These are phyloP conservation scores for Myzus persicae DNA, from an alignment of 1,140 invertebrate genomes.

Conservation along the genomic window DNA sequence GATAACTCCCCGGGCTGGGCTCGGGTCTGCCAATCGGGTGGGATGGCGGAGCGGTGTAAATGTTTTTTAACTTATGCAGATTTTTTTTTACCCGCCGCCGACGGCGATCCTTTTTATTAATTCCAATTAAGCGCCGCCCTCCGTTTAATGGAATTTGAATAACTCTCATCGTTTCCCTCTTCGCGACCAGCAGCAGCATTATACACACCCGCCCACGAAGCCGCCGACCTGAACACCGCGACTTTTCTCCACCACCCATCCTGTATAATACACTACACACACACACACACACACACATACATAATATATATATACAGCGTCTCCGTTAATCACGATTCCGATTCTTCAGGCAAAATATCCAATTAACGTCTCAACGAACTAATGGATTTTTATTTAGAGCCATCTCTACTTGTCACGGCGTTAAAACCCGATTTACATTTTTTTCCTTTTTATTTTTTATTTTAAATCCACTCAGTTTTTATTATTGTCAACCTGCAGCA, in stretches of 20 bases:
- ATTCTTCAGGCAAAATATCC: conserved; percentile 57
- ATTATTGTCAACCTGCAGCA: conserved; percentile 55
- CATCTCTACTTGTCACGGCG: conserved; percentile 50
- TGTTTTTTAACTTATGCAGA: conserved; percentile 58
- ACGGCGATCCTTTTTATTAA: conserved; percentile 43
- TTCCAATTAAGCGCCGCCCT: conserved; percentile 55
- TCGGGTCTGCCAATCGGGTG: neutral
- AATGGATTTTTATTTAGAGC: conserved; percentile 58
- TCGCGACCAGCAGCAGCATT: neutral
- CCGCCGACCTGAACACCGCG: conserved; percentile 11
- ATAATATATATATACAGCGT: conserved; percentile 1
- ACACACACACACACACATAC: neutral
- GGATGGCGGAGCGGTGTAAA: conserved; percentile 9
- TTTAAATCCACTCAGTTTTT: conserved; percentile 56
- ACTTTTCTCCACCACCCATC: neutral
- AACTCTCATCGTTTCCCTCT: conserved; percentile 52
- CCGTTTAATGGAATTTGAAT: conserved; percentile 57
- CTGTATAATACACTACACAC: no score
- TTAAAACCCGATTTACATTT: conserved; percentile 58
- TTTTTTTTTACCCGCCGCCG: conserved; percentile 29
- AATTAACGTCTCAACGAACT: conserved; percentile 56
- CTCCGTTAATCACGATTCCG: conserved; percentile 58
- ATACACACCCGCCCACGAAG: neutral
- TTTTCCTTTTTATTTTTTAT: conserved; percentile 30
- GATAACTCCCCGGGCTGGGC: neutral